Evolutionary conservation across 2,113 vertebrate genomes (phyloP), one percentile per base, ranked within the genome.

Genomic region (Ariopsis seemanni): DNA sequence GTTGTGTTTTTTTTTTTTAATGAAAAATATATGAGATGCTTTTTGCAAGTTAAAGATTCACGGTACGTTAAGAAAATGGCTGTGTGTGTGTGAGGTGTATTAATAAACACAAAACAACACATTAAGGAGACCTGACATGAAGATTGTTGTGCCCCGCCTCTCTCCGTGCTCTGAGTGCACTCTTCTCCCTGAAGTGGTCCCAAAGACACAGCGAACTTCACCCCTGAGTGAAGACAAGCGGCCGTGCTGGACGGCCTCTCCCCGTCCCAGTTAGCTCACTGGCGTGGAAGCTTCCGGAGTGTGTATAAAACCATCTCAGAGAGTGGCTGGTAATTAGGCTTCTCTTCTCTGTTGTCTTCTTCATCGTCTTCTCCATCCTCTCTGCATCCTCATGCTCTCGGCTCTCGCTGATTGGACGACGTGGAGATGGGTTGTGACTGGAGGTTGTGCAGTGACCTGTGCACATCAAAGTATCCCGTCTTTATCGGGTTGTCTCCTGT

Each of bases 11-110:
- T 91, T 93, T 92, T 93, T 92, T 97, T 97, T 96, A 96, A 99
- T 99, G 96, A 98, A 99, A 96, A 97, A 98, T 97, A 97, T 96
- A 98, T 98, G 97, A 99, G 96, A 95, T 96, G 97, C 97, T 95
- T 98, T 98, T 99, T 96, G 96, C 97, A 97, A 96, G 97, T 94
- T 92, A 93, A 95, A 95, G 93, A 94, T 92, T 94, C 93, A 92
- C 91, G 86, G 20, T 25, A 22, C 20, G 20, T 50, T 25, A 82
- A 58, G 87, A 87, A 91, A 93, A 92, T 92, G 89, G 88, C 9
- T 42, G 42, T 42, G 42, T 42, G 34, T 42, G 42, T 42, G 42
- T 42, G 34, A 2, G 71, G 15, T 86, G 81, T 90, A 88, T 88
- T 92, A 91, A 90, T 92, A 93, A 93, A 94, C 89, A 92, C 82